A percentile compares a stretch with the other conserved stretches of the same genome.
These are phyloP conservation scores for Myanophis thanlyinensis DNA, from an alignment of 2,113 vertebrate genomes.

Conservation along the genomic window DNA sequence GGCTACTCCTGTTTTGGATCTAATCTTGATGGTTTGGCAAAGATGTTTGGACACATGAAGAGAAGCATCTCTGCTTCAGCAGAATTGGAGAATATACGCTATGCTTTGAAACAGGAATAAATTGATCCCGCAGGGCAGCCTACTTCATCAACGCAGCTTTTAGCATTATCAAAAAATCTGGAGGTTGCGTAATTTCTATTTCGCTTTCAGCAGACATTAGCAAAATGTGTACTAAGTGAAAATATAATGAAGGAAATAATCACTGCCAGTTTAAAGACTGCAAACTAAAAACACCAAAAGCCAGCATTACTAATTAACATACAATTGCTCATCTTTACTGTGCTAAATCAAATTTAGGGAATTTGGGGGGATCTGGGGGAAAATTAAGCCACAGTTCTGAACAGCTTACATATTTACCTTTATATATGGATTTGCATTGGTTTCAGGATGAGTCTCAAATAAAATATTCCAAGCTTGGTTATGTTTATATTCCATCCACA, in stretches of 20 bases:
- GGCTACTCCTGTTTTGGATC: background rate
- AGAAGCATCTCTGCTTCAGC: constrained; percentile 51
- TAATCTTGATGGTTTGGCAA: constrained; percentile 33
- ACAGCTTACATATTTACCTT: background rate
- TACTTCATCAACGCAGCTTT: constrained; percentile 40
- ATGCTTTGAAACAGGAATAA: constrained; percentile 38
- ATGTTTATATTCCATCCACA: too few species aligned
- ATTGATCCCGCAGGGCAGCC: constrained; percentile 61
- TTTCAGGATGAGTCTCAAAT: too few species aligned
- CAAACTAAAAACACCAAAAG: constrained; percentile 1
- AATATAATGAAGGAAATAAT: constrained; percentile 13
- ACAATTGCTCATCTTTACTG: background rate
- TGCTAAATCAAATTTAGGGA: background rate
- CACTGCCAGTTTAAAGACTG: constrained; percentile 44
- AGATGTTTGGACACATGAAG: background rate
- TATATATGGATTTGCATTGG: background rate
- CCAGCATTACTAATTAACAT: constrained; percentile 8
- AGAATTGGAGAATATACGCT: constrained; percentile 37
- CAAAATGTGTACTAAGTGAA: constrained; percentile 43
- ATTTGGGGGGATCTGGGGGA: too few species aligned
- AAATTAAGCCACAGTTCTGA: background rate
- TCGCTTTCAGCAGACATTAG: constrained; percentile 29
- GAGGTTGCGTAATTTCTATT: constrained; percentile 36
- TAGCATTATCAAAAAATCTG: constrained; percentile 47
- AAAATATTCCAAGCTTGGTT: too few species aligned